Conservation (phyloP, 2,797 vertebrate species). For the Brachyrhaphis roseni region DNA sequence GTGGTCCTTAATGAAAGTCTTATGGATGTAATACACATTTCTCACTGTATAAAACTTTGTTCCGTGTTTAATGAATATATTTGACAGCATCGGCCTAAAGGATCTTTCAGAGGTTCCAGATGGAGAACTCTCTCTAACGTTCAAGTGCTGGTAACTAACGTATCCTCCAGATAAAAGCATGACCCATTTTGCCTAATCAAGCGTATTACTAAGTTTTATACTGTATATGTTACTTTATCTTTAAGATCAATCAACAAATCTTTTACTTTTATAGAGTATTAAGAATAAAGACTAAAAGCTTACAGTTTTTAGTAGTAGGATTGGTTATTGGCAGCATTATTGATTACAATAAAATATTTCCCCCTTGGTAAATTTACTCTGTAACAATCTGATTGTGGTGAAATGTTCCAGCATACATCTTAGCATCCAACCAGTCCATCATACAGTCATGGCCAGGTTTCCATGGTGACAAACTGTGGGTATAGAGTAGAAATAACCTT, state of each 20-base stretch:
- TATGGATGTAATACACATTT: not conserved
- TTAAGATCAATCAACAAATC: not conserved
- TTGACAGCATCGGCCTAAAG: conserved; percentile 68
- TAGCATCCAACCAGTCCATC: not conserved
- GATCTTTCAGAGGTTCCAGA: conserved; percentile 70
- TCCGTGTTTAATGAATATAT: conserved; percentile 33
- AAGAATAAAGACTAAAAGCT: not conserved
- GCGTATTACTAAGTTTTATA: not conserved
- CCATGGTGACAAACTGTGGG: not conserved
- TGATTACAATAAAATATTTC: not conserved
- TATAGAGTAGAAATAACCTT: not conserved
- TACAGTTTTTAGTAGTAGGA: not conserved
- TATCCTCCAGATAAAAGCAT: conserved; percentile 14
- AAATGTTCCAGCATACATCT: not conserved
- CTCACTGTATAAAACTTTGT: conserved; percentile 5
- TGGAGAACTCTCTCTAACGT: conserved; percentile 41
- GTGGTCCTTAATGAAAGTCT: not conserved
- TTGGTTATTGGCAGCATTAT: not conserved
- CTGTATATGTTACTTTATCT: not conserved
- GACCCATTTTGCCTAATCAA: conserved; percentile 37
- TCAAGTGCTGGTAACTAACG: conserved; percentile 61
- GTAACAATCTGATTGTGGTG: not conserved
- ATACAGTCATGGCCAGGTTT: not conserved
- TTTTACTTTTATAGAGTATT: not conserved
- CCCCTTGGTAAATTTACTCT: not conserved